Base-by-base conservation (phyloP, 2,888 invertebrate genomes). In the Microplitis manilae region DNA sequence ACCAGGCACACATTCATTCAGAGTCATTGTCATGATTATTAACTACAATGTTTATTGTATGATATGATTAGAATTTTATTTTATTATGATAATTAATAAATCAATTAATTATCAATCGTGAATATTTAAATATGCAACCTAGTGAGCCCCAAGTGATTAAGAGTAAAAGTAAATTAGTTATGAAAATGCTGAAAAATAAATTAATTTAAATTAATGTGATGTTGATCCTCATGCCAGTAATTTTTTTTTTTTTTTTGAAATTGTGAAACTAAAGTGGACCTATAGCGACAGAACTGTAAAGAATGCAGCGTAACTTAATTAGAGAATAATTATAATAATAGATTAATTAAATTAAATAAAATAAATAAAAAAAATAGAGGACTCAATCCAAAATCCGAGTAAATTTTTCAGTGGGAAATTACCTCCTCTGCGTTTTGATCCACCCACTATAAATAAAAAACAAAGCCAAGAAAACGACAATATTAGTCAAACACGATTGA, bases 391-490 rank as follows among this genome's bases (percentile, higher is more conserved):
- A 75, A 79, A 71, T 83, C 81, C 82, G 76, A 81, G 78, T 77
- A 79, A 79, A 79, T 79, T 81, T 80, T 77, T 80, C 79, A 73
- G 75, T 76, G 83, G 82, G 82, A 81, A 30, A 85, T 93, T 93
- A 93, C 93, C 93, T 93, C 93, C 84, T 93, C 93, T 90, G 92
- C 92, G 91, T 92, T 93, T 91, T 93, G 92, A 91, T 93, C 93
- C 91, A 93, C 93, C 93, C 93, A 93, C 93, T 93, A 93, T 86
- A 93, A 88, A 85, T 82, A 81, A 86, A 85, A 81, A 83, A 76
- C 30, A 80, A 82, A 82, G 78, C 81, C 79, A 85, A 82, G 83
- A 83, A 73, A 79, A 83, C 80, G 71, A 78, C 74, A 77, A 80
- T 75, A 81, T 78, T 76, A 79, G 77, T 50, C 6, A 78, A 79